Evolutionary conservation across 2,888 invertebrate genomes (phyloP), one percentile per base, ranked within the genome.

Genomic region (Thereva unica): DNA sequence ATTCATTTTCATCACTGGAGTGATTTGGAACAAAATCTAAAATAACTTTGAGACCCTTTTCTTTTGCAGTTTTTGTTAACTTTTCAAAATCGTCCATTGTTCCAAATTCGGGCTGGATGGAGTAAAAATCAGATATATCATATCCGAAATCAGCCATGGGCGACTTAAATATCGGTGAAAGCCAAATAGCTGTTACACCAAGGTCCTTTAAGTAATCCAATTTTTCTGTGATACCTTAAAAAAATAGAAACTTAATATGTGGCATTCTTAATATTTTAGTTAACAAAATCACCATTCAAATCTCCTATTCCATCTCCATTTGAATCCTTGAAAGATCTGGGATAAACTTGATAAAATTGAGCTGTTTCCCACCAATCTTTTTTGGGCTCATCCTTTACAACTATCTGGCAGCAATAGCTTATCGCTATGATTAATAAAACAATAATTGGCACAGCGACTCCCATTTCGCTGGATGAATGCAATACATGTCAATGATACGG

Each of bases 261-360:
- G n/a, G 2, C 50, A 23, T 50, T 35, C 5, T 2, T 4, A 50
- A 50, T 34, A 7, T 9, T 10, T 47, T n/a, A 8, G 5, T 5
- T 2, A 10, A 10, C 2, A n/a, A 4, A 47, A 72, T 76, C 81
- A 85, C 94, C 95, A 78, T 85, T 84, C 8, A 95, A 80, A 78
- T 96, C 95, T 0, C 95, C 96, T 12, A 90, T 84, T n/a, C 95
- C 95, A 78, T 94, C 91, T 0, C 87, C 89, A 77, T 92, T 83
- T 10, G 87, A 87, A 78, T 97, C 96, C 77, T 87, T 88, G 80
- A 93, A 95, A 0, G 94, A 92, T 67, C 91, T 84, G 0, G 93
- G 91, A 77, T 93, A 92, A 66, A 94, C 89, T 81, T 95, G 93
- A 81, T 97, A 96, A 64, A 93, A 85, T 5, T 88, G 84, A 42